Percentiles rank a stretch among this genome's conserved stretches.
Conservation (phyloP, 2,797 vertebrate genomes). For the Synaphobranchus kaupii region DNA sequence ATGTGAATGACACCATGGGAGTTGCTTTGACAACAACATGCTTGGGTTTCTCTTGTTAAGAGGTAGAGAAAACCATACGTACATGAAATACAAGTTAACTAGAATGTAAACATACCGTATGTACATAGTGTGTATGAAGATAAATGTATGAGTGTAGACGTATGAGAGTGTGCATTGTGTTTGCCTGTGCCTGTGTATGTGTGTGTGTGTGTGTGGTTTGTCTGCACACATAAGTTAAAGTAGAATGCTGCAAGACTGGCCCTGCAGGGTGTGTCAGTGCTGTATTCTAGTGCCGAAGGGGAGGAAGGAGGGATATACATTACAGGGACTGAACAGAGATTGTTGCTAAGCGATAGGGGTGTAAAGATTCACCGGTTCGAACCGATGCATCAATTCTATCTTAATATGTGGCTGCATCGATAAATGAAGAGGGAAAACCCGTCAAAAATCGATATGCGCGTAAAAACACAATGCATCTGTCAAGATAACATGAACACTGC, state of each 20-base stretch:
- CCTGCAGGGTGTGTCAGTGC: constrained; percentile 43
- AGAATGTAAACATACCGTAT: background rate
- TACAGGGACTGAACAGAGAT: background rate
- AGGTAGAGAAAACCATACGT: background rate
- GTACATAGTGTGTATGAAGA: background rate
- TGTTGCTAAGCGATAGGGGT: background rate
- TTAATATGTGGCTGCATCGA: background rate
- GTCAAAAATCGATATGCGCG: too few species aligned
- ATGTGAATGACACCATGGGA: background rate
- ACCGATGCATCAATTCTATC: background rate
- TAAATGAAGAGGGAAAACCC: too few species aligned
- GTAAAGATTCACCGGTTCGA: background rate
- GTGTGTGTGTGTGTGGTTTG: background rate
- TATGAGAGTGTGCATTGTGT: background rate
- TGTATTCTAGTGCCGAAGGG: background rate
- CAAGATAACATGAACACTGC: background rate
- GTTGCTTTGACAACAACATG: background rate
- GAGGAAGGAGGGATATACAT: constrained; percentile 14
- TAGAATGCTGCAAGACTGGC: constrained; percentile 64
- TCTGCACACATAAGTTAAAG: constrained; percentile 5
- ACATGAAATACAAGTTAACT: background rate
- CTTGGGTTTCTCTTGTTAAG: background rate
- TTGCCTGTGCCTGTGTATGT: background rate
- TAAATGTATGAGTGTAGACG: background rate
- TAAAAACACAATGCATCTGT: background rate